These are phyloP conservation scores for Upupa epops DNA, from an alignment of 2,113 vertebrate species.

Conservation along the genomic window DNA sequence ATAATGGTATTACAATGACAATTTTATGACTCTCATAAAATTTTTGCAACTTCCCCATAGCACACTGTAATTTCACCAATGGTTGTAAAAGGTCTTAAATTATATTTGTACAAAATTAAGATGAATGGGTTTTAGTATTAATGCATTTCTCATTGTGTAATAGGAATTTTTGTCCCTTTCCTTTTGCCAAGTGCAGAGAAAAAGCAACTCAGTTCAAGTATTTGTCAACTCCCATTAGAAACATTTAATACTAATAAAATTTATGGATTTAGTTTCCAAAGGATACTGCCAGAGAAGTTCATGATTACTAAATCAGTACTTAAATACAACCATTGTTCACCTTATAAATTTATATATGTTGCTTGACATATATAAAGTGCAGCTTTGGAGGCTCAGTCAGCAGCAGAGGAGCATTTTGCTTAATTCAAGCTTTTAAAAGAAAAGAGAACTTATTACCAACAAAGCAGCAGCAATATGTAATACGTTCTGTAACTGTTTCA, in stretches of 20 bases:
- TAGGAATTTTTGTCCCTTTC: conserved; percentile 78
- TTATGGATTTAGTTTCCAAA: conserved; percentile 91
- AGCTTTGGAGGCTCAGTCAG: conserved; percentile 69
- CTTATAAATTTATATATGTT: conserved; percentile 80
- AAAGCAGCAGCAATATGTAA: conserved; percentile 15
- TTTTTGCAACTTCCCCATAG: conserved; percentile 85
- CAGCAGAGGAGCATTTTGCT: conserved; percentile 21
- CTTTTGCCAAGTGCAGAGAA: conserved; percentile 86
- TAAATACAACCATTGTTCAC: conserved; percentile 88
- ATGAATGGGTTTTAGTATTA: conserved; percentile 86
- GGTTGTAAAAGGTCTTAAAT: conserved; percentile 88
- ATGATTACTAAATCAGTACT: conserved; percentile 81
- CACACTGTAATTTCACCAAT: conserved; percentile 88
- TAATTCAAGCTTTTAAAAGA: conserved; percentile 61
- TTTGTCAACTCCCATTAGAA: conserved; percentile 98
- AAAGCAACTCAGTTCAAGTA: conserved; percentile 88
- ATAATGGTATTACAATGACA: conserved; percentile 77
- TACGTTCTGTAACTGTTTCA: not conserved
- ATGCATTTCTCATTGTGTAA: conserved; percentile 82
- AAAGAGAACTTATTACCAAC: conserved; percentile 42
- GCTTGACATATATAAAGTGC: conserved; percentile 70
- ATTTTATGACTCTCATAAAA: conserved; percentile 93
- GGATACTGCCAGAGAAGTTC: conserved; percentile 86
- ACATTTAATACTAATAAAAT: conserved; percentile 95
- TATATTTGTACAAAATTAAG: conserved; percentile 86